phyloP scores from a whole-genome alignment of 92 coral and sea anemone genomes.

The Epizoanthus scotinus region DNA sequence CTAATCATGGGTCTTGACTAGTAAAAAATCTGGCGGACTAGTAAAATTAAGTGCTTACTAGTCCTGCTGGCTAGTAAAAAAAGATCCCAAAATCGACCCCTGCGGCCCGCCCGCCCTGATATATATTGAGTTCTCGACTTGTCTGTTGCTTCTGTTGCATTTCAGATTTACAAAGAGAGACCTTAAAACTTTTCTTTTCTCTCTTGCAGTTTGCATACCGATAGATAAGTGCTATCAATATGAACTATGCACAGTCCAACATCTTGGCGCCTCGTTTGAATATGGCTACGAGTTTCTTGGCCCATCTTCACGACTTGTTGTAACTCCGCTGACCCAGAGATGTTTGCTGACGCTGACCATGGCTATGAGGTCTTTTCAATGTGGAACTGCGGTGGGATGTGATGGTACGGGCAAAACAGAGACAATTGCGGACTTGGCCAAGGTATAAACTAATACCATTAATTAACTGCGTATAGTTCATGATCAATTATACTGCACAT shows the following conservation, averaged over 20 bases:
- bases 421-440: slow-evolving; percentile 77
- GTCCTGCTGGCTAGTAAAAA: too few species aligned
- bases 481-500: too few species aligned
- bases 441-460: slow-evolving; percentile 52
- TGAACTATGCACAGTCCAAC: slow-evolving; percentile 67
- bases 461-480: too few species aligned
- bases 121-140: too few species aligned
- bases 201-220: slow-evolving; percentile 51
- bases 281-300: slow-evolving; percentile 95
- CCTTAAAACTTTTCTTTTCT: not conserved
- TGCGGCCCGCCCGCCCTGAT: too few species aligned
- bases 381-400: slow-evolving; percentile 85
- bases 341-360: slow-evolving; percentile 81
- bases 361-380: slow-evolving; percentile 78
- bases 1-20: too few species aligned
- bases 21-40: too few species aligned
- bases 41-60: too few species aligned
- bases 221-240: slow-evolving; percentile 52
- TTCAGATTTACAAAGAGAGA: not conserved
- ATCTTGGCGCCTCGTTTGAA: slow-evolving; percentile 72
- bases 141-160: too few species aligned
- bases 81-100: too few species aligned
- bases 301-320: slow-evolving; percentile 72
- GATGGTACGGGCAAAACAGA: slow-evolving; percentile 96
- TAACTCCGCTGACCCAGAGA: slow-evolving; percentile 89